phyloP scores from a whole-genome alignment of 2,113 vertebrate genomes.

The Corythornis cristatus region DNA sequence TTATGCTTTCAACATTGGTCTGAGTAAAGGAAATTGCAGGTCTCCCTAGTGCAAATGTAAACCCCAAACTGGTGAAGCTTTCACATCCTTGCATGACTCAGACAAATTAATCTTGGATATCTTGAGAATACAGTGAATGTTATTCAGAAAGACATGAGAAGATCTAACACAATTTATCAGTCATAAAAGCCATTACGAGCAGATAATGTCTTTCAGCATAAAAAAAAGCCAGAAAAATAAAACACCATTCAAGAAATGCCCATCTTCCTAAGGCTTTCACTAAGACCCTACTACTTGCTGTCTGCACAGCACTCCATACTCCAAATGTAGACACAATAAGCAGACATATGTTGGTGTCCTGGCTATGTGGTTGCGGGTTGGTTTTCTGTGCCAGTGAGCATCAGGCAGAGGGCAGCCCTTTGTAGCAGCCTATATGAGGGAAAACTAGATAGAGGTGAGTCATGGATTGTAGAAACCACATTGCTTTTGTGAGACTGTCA shows the following conservation, averaged over 20 bases:
- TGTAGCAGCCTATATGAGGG: neutral
- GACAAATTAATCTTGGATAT: neutral
- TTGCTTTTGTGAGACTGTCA: neutral
- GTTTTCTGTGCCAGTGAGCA: neutral
- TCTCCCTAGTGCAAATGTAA: neutral
- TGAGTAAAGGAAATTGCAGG: neutral
- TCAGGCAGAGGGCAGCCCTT: neutral
- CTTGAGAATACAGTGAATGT: neutral
- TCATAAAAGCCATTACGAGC: neutral
- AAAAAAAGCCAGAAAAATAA: neutral
- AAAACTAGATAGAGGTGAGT: neutral
- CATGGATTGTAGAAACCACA: neutral
- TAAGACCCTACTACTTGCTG: neutral
- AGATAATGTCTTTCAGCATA: neutral
- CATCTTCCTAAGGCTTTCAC: neutral
- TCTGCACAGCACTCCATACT: fast-evolving
- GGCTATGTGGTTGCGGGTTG: fast-evolving
- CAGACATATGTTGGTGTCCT: neutral
- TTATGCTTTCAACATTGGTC: neutral
- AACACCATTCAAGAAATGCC: neutral
- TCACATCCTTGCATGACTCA: conserved; percentile 41
- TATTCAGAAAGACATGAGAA: neutral
- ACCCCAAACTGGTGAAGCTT: neutral
- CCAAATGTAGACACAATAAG: neutral
- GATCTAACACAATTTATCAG: neutral